These are phyloP conservation scores for Stenoptilia bipunctidactyla DNA, from an alignment of 2,888 invertebrate species.

Conservation along the genomic window DNA sequence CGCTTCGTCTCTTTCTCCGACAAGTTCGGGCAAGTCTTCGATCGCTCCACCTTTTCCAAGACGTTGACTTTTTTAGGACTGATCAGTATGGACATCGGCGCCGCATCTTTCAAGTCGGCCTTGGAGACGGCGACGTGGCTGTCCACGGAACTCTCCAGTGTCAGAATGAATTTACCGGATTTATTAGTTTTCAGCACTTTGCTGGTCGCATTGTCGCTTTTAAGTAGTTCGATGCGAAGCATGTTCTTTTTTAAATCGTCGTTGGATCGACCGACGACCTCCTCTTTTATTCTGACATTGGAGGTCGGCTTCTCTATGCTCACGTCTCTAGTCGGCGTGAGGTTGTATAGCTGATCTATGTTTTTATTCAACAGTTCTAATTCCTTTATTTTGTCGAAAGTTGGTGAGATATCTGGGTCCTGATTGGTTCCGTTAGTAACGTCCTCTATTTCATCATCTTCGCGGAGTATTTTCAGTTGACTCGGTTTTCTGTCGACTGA, in stretches of 20 bases:
- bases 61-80: neutral
- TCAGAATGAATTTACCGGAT: constrained; percentile 14
- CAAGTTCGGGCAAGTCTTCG: too few species aligned
- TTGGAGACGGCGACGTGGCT: constrained; percentile 17
- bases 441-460: too few species aligned
- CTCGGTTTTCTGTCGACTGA: too few species aligned
- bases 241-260: constrained; percentile 18
- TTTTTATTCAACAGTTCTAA: constrained; percentile 32
- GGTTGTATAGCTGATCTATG: constrained; percentile 29
- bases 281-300: too few species aligned
- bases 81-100: neutral
- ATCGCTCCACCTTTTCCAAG: too few species aligned
- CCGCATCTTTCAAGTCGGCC: constrained; percentile 5
- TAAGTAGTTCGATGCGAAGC: constrained; percentile 35
- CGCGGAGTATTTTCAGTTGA: too few species aligned
- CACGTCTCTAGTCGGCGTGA: constrained; percentile 3
- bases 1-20: too few species aligned
- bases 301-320: too few species aligned
- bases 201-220: constrained; percentile 18
- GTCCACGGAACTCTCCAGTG: constrained; percentile 33
- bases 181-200: too few species aligned
- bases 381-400: constrained; percentile 16
- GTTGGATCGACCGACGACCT: too few species aligned
- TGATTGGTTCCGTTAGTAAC: too few species aligned
- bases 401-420: too few species aligned